These are phyloP conservation scores for Crocuta crocuta DNA, from an alignment of 2,113 vertebrate species.

Conservation along the genomic window DNA sequence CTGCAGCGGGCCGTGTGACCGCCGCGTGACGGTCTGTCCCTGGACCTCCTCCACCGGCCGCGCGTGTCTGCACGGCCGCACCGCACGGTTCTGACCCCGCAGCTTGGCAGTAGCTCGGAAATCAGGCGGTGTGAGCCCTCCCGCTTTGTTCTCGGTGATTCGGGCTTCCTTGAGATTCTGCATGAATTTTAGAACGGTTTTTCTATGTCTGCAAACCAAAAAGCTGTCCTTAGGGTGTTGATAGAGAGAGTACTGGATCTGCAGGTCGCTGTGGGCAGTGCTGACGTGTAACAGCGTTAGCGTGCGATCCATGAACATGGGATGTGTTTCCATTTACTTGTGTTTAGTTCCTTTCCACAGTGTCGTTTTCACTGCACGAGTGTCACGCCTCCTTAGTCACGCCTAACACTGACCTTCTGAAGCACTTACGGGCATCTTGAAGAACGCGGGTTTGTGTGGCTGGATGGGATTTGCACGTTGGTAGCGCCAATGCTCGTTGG, in stretches of 20 bases:
- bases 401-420: not conserved
- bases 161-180: not conserved
- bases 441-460: not conserved
- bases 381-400: no score
- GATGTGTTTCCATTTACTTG: not conserved
- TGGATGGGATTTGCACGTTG: not conserved
- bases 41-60: no score
- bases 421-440: not conserved
- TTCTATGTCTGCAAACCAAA: not conserved
- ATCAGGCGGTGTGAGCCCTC: not conserved
- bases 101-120: not conserved
- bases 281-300: not conserved
- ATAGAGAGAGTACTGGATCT: not conserved
- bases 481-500: not conserved
- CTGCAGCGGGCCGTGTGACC: no score
- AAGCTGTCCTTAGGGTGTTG: no score
- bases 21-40: no score
- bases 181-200: not conserved
- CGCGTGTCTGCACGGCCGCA: not conserved
- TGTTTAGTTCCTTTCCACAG: not conserved
- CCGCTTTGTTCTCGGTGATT: not conserved
- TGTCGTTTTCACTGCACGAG: not conserved
- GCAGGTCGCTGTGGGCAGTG: not conserved
- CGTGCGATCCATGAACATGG: not conserved
- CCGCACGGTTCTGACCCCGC: accelerated